These are phyloP conservation scores for Actinernus sp. DNA, from an alignment of 92 coral and sea anemone genomes.

Conservation along the genomic window DNA sequence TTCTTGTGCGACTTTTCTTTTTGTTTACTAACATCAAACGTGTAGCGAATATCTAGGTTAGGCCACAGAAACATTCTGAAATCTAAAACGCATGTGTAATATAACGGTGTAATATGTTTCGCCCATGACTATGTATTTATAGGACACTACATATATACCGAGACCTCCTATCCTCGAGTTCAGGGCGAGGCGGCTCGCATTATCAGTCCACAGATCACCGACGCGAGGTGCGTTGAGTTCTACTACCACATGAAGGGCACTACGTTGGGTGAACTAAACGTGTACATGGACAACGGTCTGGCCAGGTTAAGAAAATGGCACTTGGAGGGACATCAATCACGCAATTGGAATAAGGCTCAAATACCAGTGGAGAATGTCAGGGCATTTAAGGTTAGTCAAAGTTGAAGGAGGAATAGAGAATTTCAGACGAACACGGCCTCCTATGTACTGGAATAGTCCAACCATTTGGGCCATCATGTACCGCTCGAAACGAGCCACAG, in stretches of 20 bases:
- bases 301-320: conserved; percentile 21
- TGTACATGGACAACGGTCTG: conserved; percentile 7
- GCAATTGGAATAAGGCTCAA: conserved; percentile 19
- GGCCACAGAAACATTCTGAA: too few species aligned
- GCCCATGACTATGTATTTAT: too few species aligned
- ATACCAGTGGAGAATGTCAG: conserved; percentile 9
- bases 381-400: conserved; percentile 29
- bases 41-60: too few species aligned
- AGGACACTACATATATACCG: conserved; percentile 42
- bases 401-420: too few species aligned
- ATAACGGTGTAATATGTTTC: too few species aligned
- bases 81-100: too few species aligned
- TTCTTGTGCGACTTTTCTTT: too few species aligned
- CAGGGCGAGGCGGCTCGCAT: conserved; percentile 35
- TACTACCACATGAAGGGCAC: conserved; percentile 51
- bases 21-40: too few species aligned
- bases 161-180: neutral
- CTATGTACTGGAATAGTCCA: too few species aligned
- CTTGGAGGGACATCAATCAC: conserved; percentile 39
- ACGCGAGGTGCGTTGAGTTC: conserved; percentile 32
- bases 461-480: too few species aligned
- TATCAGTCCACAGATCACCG: conserved; percentile 20
- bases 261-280: conserved; percentile 44
- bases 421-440: too few species aligned
- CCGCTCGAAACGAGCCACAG: too few species aligned